Base-by-base conservation (phyloP, 2,888 invertebrate genomes). In the Microchrysa polita region DNA sequence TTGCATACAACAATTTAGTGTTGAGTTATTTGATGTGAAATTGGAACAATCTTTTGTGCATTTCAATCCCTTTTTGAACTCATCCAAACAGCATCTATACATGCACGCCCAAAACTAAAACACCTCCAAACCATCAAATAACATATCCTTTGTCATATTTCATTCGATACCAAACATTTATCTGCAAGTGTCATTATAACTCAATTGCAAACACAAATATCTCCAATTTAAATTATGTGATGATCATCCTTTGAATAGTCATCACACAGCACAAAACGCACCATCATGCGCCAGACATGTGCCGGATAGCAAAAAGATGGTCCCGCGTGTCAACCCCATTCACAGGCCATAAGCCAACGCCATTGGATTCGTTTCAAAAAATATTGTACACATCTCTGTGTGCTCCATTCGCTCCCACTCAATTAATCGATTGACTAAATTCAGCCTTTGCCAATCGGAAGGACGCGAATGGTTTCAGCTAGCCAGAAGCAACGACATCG, bases 391-490 rank as follows among this genome's bases (percentile, higher is more conserved):
- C 16, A 14, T 16, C 14, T 52, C 16, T 52, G 4, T 52, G 16
- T 14, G 52, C 27, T 34, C 27, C 12, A 48, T 59, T 69, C 55
- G 57, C 22, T 69, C 55, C 55, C 69, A 69, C 69, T 69, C 55
- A 69, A 53, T 55, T 57, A 69, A 69, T 69, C 69, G 69, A 69
- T 69, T 69, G 40, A 40, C 69, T 18, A 57, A 57, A 57, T 57
- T 40, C 20, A 34, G 10, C 69, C 34, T 69, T 55, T 34, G 22
- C 65, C 20, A 67, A 67, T 67, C 55, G 69, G 55, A 53, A 55
- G 55, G 53, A 55, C 27, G 18, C 34, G 42, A 69, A 55, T 18
- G 69, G 18, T 40, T 20, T 69, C 40, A 7, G 48, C 48, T n/a
- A n/a, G n/a, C n/a, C 65, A 63, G 12, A 44, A 65, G 42, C 22